These are phyloP conservation scores for Montipora cactus DNA, from an alignment of 64 coral and sea anemone genomes.

Conservation along the genomic window DNA sequence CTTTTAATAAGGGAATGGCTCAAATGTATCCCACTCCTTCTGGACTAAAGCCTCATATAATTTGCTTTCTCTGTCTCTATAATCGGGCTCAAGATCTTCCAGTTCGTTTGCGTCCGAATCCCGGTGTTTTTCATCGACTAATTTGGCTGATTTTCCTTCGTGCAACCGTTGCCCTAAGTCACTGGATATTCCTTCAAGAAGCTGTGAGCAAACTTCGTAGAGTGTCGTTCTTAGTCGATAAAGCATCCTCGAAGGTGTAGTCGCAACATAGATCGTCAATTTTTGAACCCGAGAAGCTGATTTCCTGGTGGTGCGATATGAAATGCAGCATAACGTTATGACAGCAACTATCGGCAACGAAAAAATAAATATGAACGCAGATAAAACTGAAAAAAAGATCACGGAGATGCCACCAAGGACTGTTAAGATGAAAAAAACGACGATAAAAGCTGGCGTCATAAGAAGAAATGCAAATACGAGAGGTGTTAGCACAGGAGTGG, in stretches of 20 bases:
- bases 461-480: neutral
- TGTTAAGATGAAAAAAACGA: neutral
- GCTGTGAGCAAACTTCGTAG: neutral
- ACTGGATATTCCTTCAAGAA: neutral
- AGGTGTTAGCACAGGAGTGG: neutral
- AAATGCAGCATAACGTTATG: neutral
- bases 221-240: neutral
- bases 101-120: neutral
- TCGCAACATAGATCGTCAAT: neutral
- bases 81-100: constrained; percentile 55
- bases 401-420: neutral
- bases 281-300: neutral
- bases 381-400: neutral
- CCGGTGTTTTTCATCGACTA: neutral
- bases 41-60: constrained; percentile 22
- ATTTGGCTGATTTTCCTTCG: neutral
- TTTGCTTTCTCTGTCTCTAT: constrained; percentile 38
- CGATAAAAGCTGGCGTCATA: neutral
- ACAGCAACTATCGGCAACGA: neutral
- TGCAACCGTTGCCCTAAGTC: neutral
- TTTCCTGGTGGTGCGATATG: neutral
- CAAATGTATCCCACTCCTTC: constrained; percentile 13
- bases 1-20: constrained; percentile 3
- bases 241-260: neutral
- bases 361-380: neutral